phyloP scores from a whole-genome alignment of 1,140 invertebrate genomes.

The Polypedilum pembai region DNA sequence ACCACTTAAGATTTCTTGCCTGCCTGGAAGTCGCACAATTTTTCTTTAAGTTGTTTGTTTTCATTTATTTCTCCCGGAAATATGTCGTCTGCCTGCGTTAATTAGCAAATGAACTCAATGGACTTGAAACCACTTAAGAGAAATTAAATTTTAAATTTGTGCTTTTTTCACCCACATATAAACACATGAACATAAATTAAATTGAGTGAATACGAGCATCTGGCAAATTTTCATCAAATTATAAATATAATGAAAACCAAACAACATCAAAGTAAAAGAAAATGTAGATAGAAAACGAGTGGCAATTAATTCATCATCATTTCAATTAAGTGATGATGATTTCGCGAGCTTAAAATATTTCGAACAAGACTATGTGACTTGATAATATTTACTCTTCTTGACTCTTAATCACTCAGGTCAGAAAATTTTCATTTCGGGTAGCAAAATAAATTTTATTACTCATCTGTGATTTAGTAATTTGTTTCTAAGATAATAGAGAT shows the following conservation, averaged over 20 bases:
- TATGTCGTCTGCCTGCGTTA: constrained; percentile 24
- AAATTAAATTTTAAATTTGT: neutral
- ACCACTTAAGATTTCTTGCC: constrained; percentile 4
- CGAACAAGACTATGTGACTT: no score
- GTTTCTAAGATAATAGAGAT: no score
- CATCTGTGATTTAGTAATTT: no score
- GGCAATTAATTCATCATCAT: constrained; percentile 11
- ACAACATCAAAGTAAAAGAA: neutral
- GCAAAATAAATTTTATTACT: no score
- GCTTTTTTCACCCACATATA: neutral
- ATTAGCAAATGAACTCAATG: neutral
- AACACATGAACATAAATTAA: no score
- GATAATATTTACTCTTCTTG: no score
- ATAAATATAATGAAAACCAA: neutral
- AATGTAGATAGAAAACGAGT: neutral
- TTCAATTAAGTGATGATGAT: neutral
- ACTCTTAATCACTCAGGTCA: no score
- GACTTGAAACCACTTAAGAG: neutral
- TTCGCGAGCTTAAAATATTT: neutral
- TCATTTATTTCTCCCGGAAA: constrained; percentile 2
- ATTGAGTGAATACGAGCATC: neutral
- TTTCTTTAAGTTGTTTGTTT: neutral
- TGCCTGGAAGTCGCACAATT: neutral
- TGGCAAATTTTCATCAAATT: constrained; percentile 18
- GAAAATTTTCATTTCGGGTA: no score